Conservation (phyloP, 2,797 vertebrate species). For the Siniperca undulata region DNA sequence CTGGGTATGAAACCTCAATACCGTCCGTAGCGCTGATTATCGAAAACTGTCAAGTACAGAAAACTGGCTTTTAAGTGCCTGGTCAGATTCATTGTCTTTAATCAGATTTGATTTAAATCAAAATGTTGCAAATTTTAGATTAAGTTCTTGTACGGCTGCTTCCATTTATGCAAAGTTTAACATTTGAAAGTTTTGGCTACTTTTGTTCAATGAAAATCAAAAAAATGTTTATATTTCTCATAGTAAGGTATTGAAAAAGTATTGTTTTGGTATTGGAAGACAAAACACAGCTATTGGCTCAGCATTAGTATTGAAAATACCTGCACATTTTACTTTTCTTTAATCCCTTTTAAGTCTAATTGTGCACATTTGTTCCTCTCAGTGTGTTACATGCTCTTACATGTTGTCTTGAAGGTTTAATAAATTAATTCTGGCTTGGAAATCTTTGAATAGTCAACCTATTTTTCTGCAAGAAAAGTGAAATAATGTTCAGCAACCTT, state of each 20-base stretch:
- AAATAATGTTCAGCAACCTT: background rate
- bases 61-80: background rate
- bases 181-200: background rate
- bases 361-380: background rate
- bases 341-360: background rate
- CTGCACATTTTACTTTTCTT: background rate
- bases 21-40: background rate
- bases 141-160: background rate
- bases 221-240: background rate
- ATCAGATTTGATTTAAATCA: background rate
- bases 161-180: background rate
- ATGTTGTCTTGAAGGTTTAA: background rate
- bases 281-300: background rate
- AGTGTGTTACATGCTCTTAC: background rate
- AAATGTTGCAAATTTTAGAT: background rate
- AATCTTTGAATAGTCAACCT: background rate
- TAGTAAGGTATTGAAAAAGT: background rate
- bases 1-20: background rate
- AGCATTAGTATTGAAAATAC: background rate
- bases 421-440: too few species aligned
- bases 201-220: background rate
- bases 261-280: constrained; percentile 6
- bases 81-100: background rate
- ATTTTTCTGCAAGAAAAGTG: background rate
- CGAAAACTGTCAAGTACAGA: background rate